phyloP scores from a whole-genome alignment of 2,888 invertebrate genomes.

The Drosophila fulvimacula region DNA sequence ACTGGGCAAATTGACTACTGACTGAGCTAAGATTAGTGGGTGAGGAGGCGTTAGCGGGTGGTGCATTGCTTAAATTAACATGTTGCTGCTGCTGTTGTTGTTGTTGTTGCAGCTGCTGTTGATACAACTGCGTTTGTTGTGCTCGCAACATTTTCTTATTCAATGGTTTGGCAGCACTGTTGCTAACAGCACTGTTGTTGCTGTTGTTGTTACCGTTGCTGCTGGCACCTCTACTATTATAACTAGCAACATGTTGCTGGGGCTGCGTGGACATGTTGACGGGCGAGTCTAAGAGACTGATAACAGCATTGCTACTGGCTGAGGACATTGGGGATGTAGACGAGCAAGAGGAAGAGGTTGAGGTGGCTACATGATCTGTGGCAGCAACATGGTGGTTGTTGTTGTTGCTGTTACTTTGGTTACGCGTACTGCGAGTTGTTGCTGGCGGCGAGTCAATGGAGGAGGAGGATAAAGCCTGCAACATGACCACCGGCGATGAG shows the following conservation, averaged over 20 bases:
- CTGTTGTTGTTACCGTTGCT: conserved; percentile 31
- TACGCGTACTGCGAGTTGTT: conserved; percentile 55
- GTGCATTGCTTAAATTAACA: conserved; percentile 39
- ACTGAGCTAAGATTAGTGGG: conserved; percentile 61
- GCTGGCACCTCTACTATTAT: conserved; percentile 36
- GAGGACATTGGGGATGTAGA: conserved; percentile 61
- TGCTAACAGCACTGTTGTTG: conserved; percentile 46
- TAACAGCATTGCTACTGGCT: conserved; percentile 35
- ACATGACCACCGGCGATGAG: conserved; percentile 72
- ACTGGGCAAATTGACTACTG: conserved; percentile 53
- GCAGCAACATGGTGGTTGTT: conserved; percentile 36
- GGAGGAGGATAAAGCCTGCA: conserved; percentile 69
- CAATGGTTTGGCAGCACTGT: conserved; percentile 69
- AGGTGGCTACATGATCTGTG: conserved; percentile 40
- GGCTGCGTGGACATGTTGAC: conserved; percentile 72
- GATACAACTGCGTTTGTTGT: conserved; percentile 82
- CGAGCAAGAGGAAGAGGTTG: conserved; percentile 53
- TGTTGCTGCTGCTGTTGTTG: conserved; percentile 53
- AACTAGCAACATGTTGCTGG: conserved; percentile 49
- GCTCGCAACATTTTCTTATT: conserved; percentile 84
- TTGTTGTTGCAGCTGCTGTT: conserved; percentile 63
- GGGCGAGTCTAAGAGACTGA: conserved; percentile 59
- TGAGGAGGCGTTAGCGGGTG: conserved; percentile 46
- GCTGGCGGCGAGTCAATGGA: conserved; percentile 62
- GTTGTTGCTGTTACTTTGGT: conserved; percentile 40